Conservation (phyloP, 2,797 vertebrate genomes). For the Karalla daura region DNA sequence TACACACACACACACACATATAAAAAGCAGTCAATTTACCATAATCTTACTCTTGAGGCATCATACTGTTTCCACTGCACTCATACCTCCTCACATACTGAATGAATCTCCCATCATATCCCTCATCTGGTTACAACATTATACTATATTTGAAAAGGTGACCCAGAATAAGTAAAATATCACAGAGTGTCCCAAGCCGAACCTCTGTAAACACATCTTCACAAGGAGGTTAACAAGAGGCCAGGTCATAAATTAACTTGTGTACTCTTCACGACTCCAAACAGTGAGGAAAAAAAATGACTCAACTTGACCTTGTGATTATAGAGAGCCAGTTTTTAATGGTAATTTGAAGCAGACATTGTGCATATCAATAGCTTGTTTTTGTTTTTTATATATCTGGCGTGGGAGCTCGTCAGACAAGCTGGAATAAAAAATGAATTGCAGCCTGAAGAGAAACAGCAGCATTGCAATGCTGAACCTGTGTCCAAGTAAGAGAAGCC, state of each 20-base stretch:
- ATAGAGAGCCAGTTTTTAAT: conserved; percentile 21
- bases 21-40: no score
- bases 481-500: neutral
- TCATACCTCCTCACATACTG: neutral
- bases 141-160: neutral
- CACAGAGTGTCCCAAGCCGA: neutral
- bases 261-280: neutral
- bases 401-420: conserved; percentile 21
- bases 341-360: conserved; percentile 39
- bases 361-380: conserved; percentile 33
- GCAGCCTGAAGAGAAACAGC: neutral
- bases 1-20: no score
- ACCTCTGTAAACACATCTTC: conserved; percentile 9
- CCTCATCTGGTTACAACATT: neutral
- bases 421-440: conserved; percentile 29
- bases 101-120: neutral
- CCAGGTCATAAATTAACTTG: conserved; percentile 21
- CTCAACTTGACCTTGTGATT: conserved; percentile 45
- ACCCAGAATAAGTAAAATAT: conserved; percentile 15
- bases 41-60: no score
- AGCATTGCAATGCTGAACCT: conserved; percentile 1
- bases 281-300: conserved; percentile 23
- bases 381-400: conserved; percentile 14
- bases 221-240: conserved; percentile 30
- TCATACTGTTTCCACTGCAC: neutral